Base-by-base conservation (phyloP, 1,140 invertebrate genomes). In the Drosophila erecta region DNA sequence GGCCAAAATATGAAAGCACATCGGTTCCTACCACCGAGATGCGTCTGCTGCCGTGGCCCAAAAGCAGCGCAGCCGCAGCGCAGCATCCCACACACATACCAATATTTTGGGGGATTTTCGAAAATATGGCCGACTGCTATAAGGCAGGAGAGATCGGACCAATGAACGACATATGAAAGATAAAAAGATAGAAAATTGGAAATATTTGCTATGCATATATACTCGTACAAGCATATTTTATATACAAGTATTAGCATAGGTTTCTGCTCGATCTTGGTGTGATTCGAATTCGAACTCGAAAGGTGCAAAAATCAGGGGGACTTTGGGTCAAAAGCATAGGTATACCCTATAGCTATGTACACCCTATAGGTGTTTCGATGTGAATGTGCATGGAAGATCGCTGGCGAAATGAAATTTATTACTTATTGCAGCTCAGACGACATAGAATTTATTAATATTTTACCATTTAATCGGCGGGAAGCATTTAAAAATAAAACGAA, bases 1-100 rank as follows among this genome's bases (percentile, higher is more conserved):
- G 90, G 84, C 90, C 90, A 91, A 83, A 90, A 83, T 89, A 85
- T 79, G 69, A 90, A 90, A 90, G 65, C 81, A 80, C 46, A 64
- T 79, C 80, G 69, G 77, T 79, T 90, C 69, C 78, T 90, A 85
- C 76, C 80, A 81, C 58, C 65, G 77, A 90, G 74, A 89, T 89
- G 84, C 85, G 86, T 90, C 78, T 76, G 55, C 76, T 59, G 60
- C 76, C 51, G 44, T 69, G 46, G 79, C 60, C 70, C 76, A 64
- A 50, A 58, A 53, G 62, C 79, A 54, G 79, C 74, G 75, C 67
- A 61, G 79, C 77, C 53, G 61, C 78, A 55, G 71, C 47, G 47
- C 47, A 46, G 71, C 33, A 30, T 6, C 44, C 80, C 70, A 76
- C 46, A 50, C 62, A 70, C 20, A 77, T 44, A 49, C 33, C 50